Percentiles rank a stretch among this genome's conserved stretches.
phyloP scores from a whole-genome alignment of 2,888 invertebrate species.

The Charanyca ferruginea region DNA sequence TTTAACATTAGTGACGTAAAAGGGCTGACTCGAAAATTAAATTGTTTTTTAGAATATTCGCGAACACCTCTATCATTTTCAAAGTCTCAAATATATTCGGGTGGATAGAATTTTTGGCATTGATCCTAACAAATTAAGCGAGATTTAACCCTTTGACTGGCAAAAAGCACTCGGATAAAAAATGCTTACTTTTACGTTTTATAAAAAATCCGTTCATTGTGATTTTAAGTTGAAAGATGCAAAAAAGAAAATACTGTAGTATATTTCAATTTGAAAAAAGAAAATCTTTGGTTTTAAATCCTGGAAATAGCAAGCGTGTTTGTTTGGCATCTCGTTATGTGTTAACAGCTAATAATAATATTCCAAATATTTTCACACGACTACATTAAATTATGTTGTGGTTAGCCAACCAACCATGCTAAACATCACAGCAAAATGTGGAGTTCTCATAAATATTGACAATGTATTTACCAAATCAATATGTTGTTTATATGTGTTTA shows the following conservation, averaged over 20 bases:
- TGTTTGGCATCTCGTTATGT: background rate
- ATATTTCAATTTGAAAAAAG: no score
- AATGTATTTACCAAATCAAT: no score
- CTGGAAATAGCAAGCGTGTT: background rate
- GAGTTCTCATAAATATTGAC: background rate
- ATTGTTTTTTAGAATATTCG: slow-evolving; percentile 24
- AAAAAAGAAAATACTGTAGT: background rate
- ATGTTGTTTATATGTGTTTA: no score
- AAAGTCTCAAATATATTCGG: slow-evolving; percentile 32
- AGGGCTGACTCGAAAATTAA: slow-evolving; percentile 13
- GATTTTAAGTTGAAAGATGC: background rate
- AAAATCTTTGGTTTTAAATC: background rate
- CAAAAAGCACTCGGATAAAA: slow-evolving; percentile 13
- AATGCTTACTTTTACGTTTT: background rate
- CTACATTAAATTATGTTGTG: background rate
- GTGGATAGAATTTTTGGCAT: slow-evolving; percentile 37
- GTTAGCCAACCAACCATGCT: slow-evolving; percentile 3
- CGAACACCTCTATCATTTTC: slow-evolving; percentile 17
- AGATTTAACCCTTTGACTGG: slow-evolving; percentile 23
- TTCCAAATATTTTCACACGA: background rate
- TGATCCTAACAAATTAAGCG: slow-evolving; percentile 48
- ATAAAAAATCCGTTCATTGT: background rate
- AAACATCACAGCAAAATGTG: background rate
- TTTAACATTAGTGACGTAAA: slow-evolving; percentile 2
- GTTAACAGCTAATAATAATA: background rate